These are phyloP conservation scores for Limonius californicus DNA, from an alignment of 1,140 invertebrate species.

Conservation along the genomic window DNA sequence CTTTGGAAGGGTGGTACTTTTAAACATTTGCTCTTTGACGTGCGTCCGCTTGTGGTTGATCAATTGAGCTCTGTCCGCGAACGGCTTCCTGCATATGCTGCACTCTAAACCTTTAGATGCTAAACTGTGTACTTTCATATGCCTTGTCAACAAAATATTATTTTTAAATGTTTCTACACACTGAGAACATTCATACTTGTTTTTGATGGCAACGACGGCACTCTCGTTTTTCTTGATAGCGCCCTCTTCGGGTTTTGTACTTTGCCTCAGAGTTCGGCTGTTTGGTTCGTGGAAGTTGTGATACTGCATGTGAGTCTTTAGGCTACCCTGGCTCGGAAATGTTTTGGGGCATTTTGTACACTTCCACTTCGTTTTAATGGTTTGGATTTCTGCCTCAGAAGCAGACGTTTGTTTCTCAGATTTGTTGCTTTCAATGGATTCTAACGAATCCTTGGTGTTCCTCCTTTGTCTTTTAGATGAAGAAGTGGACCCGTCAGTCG, in stretches of 20 bases:
- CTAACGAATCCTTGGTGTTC: background rate
- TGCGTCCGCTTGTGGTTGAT: constrained; percentile 37
- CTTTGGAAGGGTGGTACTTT: constrained; percentile 28
- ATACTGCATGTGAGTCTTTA: constrained; percentile 53
- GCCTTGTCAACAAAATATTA: constrained; percentile 33
- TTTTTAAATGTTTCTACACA: constrained; percentile 39
- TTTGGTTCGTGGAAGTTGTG: constrained; percentile 35
- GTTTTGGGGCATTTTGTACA: constrained; percentile 55
- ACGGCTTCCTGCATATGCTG: constrained; percentile 34
- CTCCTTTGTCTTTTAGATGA: constrained; percentile 5
- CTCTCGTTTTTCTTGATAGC: background rate
- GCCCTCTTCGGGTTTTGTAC: background rate
- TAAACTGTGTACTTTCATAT: constrained; percentile 26
- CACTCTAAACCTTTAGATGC: constrained; percentile 25
- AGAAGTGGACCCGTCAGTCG: background rate
- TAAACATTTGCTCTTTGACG: constrained; percentile 37
- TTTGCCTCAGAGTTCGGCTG: constrained; percentile 8
- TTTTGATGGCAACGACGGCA: constrained; percentile 13
- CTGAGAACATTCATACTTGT: constrained; percentile 36
- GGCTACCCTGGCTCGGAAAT: constrained; percentile 56
- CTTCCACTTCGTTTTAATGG: constrained; percentile 34
- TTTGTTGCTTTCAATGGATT: background rate
- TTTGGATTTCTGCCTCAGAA: constrained; percentile 12
- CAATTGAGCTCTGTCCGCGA: constrained; percentile 29
- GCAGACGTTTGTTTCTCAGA: constrained; percentile 9